phyloP scores from a whole-genome alignment of 2,113 vertebrate species.

The Spermophilus dauricus region DNA sequence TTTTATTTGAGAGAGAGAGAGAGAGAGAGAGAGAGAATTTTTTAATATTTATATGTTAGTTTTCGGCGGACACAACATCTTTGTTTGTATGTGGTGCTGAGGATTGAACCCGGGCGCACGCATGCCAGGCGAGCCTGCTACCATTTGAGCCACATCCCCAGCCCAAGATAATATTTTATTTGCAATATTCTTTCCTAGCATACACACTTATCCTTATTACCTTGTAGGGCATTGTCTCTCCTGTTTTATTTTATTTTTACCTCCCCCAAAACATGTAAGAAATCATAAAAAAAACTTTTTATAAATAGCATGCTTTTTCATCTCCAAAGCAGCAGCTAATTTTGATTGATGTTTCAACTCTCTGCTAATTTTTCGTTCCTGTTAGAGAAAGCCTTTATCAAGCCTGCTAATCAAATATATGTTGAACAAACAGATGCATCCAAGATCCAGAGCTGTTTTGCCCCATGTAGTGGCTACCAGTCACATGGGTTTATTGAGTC shows the following conservation, averaged over 20 bases:
- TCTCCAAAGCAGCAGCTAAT: neutral
- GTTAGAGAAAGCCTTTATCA: neutral
- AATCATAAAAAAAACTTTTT: neutral
- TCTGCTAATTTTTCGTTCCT: conserved; percentile 29
- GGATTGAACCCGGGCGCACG: too few species aligned
- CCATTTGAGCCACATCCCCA: too few species aligned
- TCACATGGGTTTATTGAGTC: neutral
- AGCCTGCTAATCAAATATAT: neutral
- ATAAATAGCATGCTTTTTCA: neutral
- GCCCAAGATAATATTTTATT: neutral
- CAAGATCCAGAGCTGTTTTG: neutral
- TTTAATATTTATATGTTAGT: too few species aligned
- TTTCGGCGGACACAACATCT: too few species aligned
- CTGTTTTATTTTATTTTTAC: neutral
- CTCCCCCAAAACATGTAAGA: neutral
- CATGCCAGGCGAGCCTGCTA: too few species aligned
- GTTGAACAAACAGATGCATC: neutral
- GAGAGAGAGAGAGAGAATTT: too few species aligned
- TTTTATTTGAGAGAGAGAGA: too few species aligned
- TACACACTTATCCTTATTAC: neutral
- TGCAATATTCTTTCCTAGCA: neutral
- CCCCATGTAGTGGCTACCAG: neutral
- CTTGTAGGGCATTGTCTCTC: neutral
- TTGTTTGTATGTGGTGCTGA: too few species aligned
- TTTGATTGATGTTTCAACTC: neutral